A percentile compares a stretch with the other conserved stretches of the same genome.
These are phyloP conservation scores for Teleopsis dalmanni DNA, from an alignment of 1,140 invertebrate genomes.

Conservation along the genomic window DNA sequence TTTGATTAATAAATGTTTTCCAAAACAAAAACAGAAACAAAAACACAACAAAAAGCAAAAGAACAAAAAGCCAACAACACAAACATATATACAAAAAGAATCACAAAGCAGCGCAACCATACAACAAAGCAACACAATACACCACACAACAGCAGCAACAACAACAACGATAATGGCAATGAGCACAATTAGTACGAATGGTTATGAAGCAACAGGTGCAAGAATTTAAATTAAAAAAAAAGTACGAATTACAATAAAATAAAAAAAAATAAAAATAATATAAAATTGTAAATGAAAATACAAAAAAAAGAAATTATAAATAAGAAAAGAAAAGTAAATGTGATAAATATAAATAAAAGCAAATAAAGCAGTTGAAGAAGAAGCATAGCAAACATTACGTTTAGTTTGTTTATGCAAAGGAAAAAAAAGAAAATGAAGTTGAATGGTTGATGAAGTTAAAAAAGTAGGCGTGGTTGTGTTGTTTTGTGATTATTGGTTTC, in stretches of 20 bases:
- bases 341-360: neutral
- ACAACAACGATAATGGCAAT: constrained; percentile 6
- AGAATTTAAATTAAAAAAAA: neutral
- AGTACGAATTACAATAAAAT: constrained; percentile 2
- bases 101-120: neutral
- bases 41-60: neutral
- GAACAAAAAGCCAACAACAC: constrained; percentile 2
- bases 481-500: too few species aligned
- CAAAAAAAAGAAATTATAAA: neutral
- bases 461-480: too few species aligned
- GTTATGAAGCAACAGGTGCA: neutral
- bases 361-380: neutral
- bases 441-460: too few species aligned
- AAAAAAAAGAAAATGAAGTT: neutral
- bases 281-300: too few species aligned
- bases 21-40: constrained; percentile 6
- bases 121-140: constrained; percentile 10
- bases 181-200: neutral
- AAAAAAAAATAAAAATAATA: too few species aligned
- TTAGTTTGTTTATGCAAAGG: neutral
- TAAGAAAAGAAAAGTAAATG: neutral
- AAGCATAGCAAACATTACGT: neutral
- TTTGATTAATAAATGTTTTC: constrained; percentile 40
- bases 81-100: constrained; percentile 7
- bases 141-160: constrained; percentile 6